A percentile compares a stretch with the other conserved stretches of the same genome.
These are phyloP conservation scores for Macrosteles quadrilineatus DNA, from an alignment of 1,140 invertebrate species.

Conservation along the genomic window DNA sequence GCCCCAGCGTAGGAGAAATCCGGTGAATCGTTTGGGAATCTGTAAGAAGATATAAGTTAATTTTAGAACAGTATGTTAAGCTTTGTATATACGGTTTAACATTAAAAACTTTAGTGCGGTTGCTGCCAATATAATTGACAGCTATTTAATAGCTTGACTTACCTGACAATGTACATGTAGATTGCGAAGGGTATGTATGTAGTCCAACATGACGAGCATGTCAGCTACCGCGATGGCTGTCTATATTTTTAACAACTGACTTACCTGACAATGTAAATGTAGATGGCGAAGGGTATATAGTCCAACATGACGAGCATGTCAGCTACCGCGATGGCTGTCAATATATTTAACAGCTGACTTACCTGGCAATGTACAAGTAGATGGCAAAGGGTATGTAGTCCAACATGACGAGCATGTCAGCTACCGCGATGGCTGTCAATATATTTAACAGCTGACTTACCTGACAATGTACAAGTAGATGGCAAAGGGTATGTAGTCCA, in stretches of 20 bases:
- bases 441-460: too few species aligned
- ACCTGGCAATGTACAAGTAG: too few species aligned
- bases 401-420: too few species aligned
- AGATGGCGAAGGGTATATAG: not conserved
- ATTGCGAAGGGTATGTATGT: not conserved
- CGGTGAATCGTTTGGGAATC: conserved; percentile 54
- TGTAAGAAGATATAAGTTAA: not conserved
- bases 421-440: too few species aligned
- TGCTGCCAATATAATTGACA: not conserved
- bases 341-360: too few species aligned
- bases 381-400: too few species aligned
- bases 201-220: too few species aligned
- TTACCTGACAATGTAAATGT: too few species aligned
- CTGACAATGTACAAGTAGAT: too few species aligned
- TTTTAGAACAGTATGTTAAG: not conserved
- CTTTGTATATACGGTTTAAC: not conserved
- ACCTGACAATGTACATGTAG: not conserved
- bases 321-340: not conserved
- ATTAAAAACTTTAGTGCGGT: not conserved
- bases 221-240: too few species aligned
- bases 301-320: not conserved
- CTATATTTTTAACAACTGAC: too few species aligned
- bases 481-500: too few species aligned
- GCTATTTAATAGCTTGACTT: not conserved
- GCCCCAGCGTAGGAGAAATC: conserved; percentile 67